Base-by-base conservation (phyloP, 2,888 invertebrate genomes). In the Lasius platythorax region DNA sequence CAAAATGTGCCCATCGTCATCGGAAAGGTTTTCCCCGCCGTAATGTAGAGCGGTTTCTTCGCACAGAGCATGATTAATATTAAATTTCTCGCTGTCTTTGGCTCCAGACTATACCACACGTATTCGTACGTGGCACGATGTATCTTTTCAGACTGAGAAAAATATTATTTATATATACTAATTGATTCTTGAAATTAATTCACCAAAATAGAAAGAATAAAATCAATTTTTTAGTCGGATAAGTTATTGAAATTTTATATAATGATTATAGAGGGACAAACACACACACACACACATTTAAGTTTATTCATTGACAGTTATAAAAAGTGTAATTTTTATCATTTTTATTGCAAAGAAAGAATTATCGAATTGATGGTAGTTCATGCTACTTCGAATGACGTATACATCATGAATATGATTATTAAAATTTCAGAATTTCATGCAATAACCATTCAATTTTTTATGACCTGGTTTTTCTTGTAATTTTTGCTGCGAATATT, bases 221-320 rank as follows among this genome's bases (percentile, higher is more conserved):
- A 28, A 89, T 89, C 70, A 88, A 87, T 68, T 88, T 85, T 9
- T 82, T 88, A 15, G 87, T 86, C 18, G 86, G 79, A 33, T 83
- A 43, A 12, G 87, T 83, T 30, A 87, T 87, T 73, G 63, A 50
- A 30, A n/a, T 70, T 43, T 43, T 40, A 40, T 40, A 86, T 75
- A 58, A 88, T 85, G 18, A 91, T 82, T 15, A 88, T 12, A 11
- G 68, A 66, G 4, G 89, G 11, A 40, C 40, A 40, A 3, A 40
- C 11, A 37, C 37, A 37, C 12, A 23, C 23, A 23, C 23, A 23
- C 23, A 46, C 11, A 50, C 50, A 66, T 5, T 66, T 40, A n/a
- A n/a, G 23, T 66, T 5, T 66, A n/a, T 23, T 40, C 5, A 66
- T 37, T 23, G 2, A 66, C 40, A 37, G 12, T 66, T 40, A 23